Conservation (phyloP, 2,888 invertebrate genomes). For the Leptopterna dolabrata region DNA sequence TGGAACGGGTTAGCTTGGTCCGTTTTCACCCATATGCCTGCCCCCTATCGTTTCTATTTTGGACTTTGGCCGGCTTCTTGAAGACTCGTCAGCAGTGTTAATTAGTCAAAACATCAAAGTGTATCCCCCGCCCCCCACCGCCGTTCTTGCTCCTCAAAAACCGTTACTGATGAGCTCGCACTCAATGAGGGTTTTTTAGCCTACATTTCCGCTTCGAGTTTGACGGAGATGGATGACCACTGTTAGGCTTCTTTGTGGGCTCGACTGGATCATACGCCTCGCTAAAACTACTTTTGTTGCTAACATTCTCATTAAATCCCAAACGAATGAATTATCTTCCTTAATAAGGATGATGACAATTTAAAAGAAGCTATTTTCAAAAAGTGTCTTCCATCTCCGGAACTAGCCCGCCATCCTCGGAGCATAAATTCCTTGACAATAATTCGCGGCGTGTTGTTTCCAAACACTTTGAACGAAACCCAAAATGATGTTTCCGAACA, state of each 20-base stretch:
- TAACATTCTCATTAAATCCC: slow-evolving; percentile 42
- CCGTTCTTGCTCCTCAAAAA: slow-evolving; percentile 39
- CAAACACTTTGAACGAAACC: neutral
- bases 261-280: slow-evolving; percentile 49
- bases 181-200: slow-evolving; percentile 48
- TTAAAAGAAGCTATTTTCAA: slow-evolving; percentile 17
- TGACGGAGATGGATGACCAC: slow-evolving; percentile 52
- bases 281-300: slow-evolving; percentile 49
- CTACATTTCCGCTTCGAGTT: slow-evolving; percentile 35
- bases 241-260: slow-evolving; percentile 12
- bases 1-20: slow-evolving; percentile 18
- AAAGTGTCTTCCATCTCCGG: neutral
- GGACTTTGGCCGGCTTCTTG: slow-evolving; percentile 34
- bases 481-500: neutral
- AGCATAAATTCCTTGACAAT: neutral
- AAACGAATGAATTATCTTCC: slow-evolving; percentile 46
- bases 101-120: slow-evolving; percentile 56
- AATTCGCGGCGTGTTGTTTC: neutral
- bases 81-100: slow-evolving; percentile 50
- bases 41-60: slow-evolving; percentile 35
- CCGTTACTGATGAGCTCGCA: slow-evolving; percentile 53
- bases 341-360: slow-evolving; percentile 48
- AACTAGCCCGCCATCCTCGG: neutral
- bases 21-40: neutral
- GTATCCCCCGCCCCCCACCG: slow-evolving; percentile 10